Percentiles rank a stretch among this genome's conserved stretches.
These are phyloP conservation scores for Cyprinodon tularosa DNA, from an alignment of 2,113 vertebrate genomes.

Conservation along the genomic window DNA sequence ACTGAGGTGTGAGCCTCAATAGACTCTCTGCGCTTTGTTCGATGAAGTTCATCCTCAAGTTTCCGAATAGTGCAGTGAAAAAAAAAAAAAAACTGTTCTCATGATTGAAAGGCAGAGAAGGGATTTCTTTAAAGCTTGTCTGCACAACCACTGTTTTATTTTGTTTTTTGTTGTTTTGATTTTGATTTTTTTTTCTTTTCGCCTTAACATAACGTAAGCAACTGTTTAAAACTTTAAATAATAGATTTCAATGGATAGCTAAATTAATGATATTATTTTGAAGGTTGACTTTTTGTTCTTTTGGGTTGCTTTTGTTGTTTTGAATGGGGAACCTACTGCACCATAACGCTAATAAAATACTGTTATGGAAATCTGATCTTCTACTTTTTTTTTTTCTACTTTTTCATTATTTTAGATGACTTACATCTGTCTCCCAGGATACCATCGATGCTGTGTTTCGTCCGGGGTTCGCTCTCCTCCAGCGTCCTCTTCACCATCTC, in stretches of 20 bases:
- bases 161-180: slow-evolving; percentile 39
- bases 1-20: slow-evolving; percentile 99
- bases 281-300: too few relatives aligned
- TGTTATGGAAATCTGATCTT: neutral
- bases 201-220: too few relatives aligned
- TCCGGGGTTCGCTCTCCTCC: slow-evolving; percentile 92
- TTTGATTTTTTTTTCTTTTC: too few relatives aligned
- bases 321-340: neutral
- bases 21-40: slow-evolving; percentile 97
- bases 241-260: too few relatives aligned
- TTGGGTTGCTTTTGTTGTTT: too few relatives aligned
- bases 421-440: slow-evolving; percentile 98
- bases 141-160: neutral
- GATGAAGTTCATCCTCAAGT: slow-evolving; percentile 99
- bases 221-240: too few relatives aligned
- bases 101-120: slow-evolving; percentile 94
- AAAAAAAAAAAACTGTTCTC: slow-evolving; percentile 84
- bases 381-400: neutral
- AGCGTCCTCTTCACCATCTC: slow-evolving; percentile 94
- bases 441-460: slow-evolving; percentile 98
- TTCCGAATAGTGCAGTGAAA: slow-evolving; percentile 92
- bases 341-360: neutral
- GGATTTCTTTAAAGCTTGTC: slow-evolving; percentile 87
- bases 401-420: neutral
- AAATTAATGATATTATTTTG: too few relatives aligned